Conservation (phyloP, 1,140 invertebrate species). For the Eubasilissa regina region DNA sequence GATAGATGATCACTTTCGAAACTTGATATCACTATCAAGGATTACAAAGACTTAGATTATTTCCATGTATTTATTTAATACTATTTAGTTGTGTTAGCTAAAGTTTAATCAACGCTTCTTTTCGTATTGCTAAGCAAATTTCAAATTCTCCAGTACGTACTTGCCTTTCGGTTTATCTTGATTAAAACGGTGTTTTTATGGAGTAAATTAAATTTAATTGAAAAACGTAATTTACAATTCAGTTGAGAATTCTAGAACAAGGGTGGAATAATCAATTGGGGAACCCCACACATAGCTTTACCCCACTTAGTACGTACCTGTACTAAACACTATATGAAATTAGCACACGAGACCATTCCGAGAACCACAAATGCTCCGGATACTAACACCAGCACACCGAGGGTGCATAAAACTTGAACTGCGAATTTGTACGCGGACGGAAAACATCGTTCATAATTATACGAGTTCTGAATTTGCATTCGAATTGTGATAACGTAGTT, state of each 20-base stretch:
- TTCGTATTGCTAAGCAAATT: no score
- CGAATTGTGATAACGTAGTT: not conserved
- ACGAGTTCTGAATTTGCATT: conserved; percentile 5
- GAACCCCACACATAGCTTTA: conserved; percentile 6
- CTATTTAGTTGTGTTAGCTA: no score
- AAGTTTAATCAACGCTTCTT: no score
- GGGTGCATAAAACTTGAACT: conserved; percentile 2
- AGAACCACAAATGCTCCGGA: conserved; percentile 16
- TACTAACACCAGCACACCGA: not conserved
- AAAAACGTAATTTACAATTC: conserved; percentile 12
- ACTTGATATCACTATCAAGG: no score
- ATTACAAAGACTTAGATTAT: no score
- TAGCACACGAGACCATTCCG: conserved; percentile 2
- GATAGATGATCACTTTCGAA: no score
- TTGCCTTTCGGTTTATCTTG: not conserved
- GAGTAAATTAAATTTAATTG: conserved; percentile 16
- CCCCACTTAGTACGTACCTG: not conserved
- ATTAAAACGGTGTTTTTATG: not conserved
- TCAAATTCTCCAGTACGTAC: no score
- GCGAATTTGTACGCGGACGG: not conserved
- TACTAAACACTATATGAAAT: conserved; percentile 23
- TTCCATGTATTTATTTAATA: no score
- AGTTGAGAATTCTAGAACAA: conserved; percentile 24
- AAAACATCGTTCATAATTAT: not conserved
- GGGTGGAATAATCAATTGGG: conserved; percentile 24